Evolutionary conservation across 2,888 invertebrate genomes (phyloP).

Genomic region (Hypolimnas misippus): DNA sequence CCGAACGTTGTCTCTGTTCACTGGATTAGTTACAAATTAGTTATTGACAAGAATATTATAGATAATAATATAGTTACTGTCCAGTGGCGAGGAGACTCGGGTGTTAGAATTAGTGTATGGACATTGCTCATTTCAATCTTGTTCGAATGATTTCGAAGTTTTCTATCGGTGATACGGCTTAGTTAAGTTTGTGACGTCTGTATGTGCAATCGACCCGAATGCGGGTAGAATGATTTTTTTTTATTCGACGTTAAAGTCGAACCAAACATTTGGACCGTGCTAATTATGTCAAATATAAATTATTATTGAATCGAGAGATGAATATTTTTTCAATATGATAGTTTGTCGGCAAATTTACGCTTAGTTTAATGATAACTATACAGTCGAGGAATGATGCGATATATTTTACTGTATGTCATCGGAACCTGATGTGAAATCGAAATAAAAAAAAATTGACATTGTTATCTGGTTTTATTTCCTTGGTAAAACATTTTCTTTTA

Average conservation of each 20-base stretch:
- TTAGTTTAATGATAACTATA: slow-evolving; percentile 64
- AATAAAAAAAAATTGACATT: too few species aligned
- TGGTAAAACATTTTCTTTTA: slow-evolving; percentile 7
- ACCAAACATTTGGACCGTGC: slow-evolving; percentile 20
- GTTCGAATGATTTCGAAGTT: slow-evolving; percentile 25
- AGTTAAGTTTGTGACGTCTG: slow-evolving; percentile 26
- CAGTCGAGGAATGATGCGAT: slow-evolving; percentile 65
- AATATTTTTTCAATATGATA: slow-evolving; percentile 69
- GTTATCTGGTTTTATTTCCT: too few species aligned
- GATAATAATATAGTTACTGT: slow-evolving; percentile 20
- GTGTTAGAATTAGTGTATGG: slow-evolving; percentile 27
- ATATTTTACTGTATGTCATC: slow-evolving; percentile 30
- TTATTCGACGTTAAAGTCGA: slow-evolving; percentile 22
- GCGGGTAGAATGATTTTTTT: slow-evolving; percentile 15
- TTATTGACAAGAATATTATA: slow-evolving; percentile 26
- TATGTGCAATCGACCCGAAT: slow-evolving; percentile 31
- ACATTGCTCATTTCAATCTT: slow-evolving; percentile 35
- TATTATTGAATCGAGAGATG: slow-evolving; percentile 48
- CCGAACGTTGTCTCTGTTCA: slow-evolving; percentile 23
- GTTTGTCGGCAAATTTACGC: slow-evolving; percentile 59
- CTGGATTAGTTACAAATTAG: slow-evolving; percentile 23
- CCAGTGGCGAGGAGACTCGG: slow-evolving; percentile 26
- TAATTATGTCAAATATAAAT: slow-evolving; percentile 38
- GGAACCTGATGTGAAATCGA: slow-evolving; percentile 39
- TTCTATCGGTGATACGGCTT: slow-evolving; percentile 20